Conservation (phyloP, 2,113 vertebrate species). For the Felis catus region DNA sequence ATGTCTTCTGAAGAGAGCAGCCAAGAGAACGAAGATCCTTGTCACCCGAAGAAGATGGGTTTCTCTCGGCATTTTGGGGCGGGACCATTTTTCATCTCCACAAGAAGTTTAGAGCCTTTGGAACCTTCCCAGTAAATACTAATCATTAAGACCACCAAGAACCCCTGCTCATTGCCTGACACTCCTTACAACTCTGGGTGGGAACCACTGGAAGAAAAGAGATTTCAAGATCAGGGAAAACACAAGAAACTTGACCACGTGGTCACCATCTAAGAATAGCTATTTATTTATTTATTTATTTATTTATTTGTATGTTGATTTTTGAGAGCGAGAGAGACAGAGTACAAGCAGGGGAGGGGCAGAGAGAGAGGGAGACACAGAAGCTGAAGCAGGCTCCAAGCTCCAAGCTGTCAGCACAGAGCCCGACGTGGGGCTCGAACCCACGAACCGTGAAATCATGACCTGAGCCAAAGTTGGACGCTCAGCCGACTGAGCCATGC, state of each 20-base stretch:
- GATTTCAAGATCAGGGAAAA: background rate
- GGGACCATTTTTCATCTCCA: background rate
- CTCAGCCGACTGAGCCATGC: too few species aligned
- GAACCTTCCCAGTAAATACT: background rate
- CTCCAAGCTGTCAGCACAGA: too few species aligned
- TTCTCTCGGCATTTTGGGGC: rapidly evolving
- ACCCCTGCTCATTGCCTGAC: background rate
- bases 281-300: too few species aligned
- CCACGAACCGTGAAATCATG: too few species aligned
- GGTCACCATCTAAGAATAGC: background rate
- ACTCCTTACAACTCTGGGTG: background rate
- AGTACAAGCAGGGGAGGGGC: too few species aligned
- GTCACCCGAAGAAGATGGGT: background rate
- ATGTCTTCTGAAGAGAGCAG: background rate
- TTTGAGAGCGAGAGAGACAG: too few species aligned
- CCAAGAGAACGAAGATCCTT: background rate
- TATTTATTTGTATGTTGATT: too few species aligned
- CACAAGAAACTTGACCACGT: background rate
- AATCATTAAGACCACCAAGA: background rate
- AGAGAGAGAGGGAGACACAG: too few species aligned
- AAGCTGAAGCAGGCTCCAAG: too few species aligned
- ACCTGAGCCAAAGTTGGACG: too few species aligned
- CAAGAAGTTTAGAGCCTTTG: background rate
- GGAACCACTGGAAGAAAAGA: background rate
- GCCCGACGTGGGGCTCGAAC: too few species aligned